phyloP scores from a whole-genome alignment of 2,797 vertebrate species.

The Eidolon dupreanum region DNA sequence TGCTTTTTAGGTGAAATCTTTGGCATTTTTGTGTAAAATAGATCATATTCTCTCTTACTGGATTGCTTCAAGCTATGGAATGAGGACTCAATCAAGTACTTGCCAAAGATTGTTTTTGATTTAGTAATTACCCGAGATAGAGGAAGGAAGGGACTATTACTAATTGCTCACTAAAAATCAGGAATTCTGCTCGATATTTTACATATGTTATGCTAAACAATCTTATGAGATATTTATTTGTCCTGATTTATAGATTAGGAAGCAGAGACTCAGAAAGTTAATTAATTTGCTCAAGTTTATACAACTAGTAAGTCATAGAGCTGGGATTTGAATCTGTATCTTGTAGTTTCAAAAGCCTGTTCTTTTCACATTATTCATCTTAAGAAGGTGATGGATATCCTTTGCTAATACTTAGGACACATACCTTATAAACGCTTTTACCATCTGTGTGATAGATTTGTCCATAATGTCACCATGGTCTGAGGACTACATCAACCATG shows the following conservation, averaged over 20 bases:
- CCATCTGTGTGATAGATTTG: neutral
- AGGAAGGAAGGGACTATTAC: neutral
- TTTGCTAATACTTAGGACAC: neutral
- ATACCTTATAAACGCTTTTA: neutral
- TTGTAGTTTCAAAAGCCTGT: conserved; percentile 9
- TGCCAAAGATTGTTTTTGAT: neutral
- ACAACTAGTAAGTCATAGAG: neutral
- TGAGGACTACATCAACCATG: neutral
- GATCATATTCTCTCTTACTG: neutral
- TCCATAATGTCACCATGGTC: neutral
- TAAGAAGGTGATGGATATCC: neutral
- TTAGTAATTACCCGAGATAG: neutral
- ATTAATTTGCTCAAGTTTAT: neutral
- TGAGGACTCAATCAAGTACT: neutral
- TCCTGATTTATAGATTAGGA: neutral
- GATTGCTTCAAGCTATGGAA: neutral
- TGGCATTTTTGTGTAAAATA: neutral
- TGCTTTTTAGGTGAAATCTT: neutral
- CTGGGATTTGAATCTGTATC: neutral
- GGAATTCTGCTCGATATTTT: neutral
- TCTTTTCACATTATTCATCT: conserved; percentile 14
- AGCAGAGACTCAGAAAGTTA: neutral
- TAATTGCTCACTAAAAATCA: neutral
- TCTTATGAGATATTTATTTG: conserved; percentile 3
- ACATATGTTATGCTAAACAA: neutral